Base-by-base conservation (phyloP, 2,113 vertebrate genomes). In the Rhipidura dahli region DNA sequence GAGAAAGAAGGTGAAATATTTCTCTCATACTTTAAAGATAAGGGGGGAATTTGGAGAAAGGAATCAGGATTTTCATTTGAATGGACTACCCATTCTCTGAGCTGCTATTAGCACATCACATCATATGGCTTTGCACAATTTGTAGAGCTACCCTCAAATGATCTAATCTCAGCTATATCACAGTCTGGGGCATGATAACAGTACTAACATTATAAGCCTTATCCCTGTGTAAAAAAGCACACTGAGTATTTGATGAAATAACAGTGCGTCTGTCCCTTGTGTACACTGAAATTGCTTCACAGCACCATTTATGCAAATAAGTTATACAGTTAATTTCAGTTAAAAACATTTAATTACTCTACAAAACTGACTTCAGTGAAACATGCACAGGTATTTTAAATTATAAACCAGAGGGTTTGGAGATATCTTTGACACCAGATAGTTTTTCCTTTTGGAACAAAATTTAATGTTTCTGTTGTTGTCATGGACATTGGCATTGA, bases 311-410 rank as follows among this genome's bases (percentile, higher is more conserved):
- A 97, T 96, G 91, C 81, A 97, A 96, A 96, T 97, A 95, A 91
- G n/a, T 81, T 87, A 87, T 51, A 54, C 45, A 88, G 77, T 94
- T 97, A 97, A 94, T 96, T 92, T 97, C 87, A 94, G 90, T 96
- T 97, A 93, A 97, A 85, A 90, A 89, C 50, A 27, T 94, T 97
- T 97, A 97, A 97, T 97, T 97, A 89, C 39, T 88, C 49, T 77
- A 28, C 30, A 91, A 82, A 97, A 94, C 17, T 90, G 63, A 85
- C 68, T 96, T 96, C 35, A 37, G 17, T 87, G 40, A 4, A 87
- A 37, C 45, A 84, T 71, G 63, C 19, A 24, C 45, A 95, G 72
- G 79, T 94, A 96, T 86, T 96, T 94, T 93, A 91, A 96, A 94
- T 97, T 95, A 91, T 54, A 66, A 96, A 92, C 22, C 30, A 92